These are phyloP conservation scores for Aphidoletes aphidimyza DNA, from an alignment of 2,888 invertebrate species.

Conservation along the genomic window DNA sequence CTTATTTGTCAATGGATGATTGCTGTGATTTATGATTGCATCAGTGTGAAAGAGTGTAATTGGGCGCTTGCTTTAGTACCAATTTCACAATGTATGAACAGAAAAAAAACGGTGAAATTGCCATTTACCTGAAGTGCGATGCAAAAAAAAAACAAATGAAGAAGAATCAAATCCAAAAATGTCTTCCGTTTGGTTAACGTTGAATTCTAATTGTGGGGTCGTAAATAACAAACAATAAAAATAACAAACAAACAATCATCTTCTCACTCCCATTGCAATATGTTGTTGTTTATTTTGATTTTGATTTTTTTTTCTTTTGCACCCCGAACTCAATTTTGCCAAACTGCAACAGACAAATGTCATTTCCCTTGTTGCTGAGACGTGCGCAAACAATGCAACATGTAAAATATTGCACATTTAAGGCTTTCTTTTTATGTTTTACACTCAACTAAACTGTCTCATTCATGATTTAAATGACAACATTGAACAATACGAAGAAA, in stretches of 20 bases:
- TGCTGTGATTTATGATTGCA: constrained; percentile 25
- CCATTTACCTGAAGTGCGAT: neutral
- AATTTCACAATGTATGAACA: neutral
- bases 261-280: constrained; percentile 28
- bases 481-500: neutral
- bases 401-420: constrained; percentile 1
- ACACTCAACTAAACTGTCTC: constrained; percentile 9
- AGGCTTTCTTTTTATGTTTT: constrained; percentile 28
- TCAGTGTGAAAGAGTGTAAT: neutral
- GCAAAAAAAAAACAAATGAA: neutral
- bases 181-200: neutral
- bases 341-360: neutral
- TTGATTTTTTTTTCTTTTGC: neutral
- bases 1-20: constrained; percentile 33
- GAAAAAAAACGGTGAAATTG: neutral
- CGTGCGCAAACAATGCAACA: neutral
- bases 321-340: neutral
- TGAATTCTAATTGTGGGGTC: constrained; percentile 59
- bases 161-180: neutral
- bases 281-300: neutral
- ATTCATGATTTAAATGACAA: constrained; percentile 54
- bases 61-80: too few relatives aligned
- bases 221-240: constrained; percentile 58
- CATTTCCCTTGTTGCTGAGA: neutral
- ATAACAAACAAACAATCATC: neutral